Evolutionary conservation across 1,140 invertebrate genomes (phyloP), one percentile per base, ranked within the genome.

Genomic region (Temnothorax nylanderi): DNA sequence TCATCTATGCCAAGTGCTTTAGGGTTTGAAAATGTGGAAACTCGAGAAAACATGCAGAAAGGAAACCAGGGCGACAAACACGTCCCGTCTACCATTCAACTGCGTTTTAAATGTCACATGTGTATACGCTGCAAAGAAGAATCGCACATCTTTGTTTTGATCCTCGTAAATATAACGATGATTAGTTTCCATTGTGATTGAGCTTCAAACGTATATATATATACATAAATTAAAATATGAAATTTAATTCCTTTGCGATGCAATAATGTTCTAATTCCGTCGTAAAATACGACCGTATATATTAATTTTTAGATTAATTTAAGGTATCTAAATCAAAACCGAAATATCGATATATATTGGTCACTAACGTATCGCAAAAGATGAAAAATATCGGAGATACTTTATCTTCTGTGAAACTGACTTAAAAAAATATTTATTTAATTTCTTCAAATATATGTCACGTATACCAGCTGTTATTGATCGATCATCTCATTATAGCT

Each of bases 51-150:
- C 11, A 10, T 32, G 11, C 32, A 32, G 58, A 49, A 64, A 76
- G 13, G 16, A 76, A 54, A 85, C 16, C 82, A 77, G 72, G 47
- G 32, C 72, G 44, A 44, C 13, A 4, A n/a, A 18, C n/a, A 44
- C 11, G 3, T 44, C n/a, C 41, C 37, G 32, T 84, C 26, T 18
- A 60, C 18, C 13, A 18, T 85, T 49, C n/a, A 76, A 76, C 8
- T 41, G 44, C 41, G 8, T 64, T 85, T 65, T 54, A 85, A 85
- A 77, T 64, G 47, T 62, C 58, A 51, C 2, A n/a, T 41, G 16
- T 74, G 11, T 60, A 47, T 13, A 60, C 34, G 21, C 7, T 10
- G 26, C 54, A 51, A 75, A 82, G 21, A n/a, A 60, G 26, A 81
- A 8, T 44, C 16, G 13, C 49, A 34, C 26, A 62, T 21, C 37